Base-by-base conservation (phyloP, 2,888 invertebrate species). In the Calameuta filiformis region DNA sequence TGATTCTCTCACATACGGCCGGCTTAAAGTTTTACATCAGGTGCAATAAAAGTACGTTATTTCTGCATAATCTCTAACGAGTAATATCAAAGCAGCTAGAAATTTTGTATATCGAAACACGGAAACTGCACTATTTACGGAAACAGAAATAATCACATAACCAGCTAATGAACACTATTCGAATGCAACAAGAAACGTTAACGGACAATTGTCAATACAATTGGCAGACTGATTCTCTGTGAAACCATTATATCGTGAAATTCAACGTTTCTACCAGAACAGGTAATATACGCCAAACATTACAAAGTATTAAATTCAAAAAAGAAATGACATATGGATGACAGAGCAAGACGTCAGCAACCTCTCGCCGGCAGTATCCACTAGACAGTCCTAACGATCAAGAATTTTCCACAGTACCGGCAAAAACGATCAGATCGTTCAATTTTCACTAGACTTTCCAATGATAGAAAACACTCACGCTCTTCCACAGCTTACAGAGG, bases 331-430 rank as follows among this genome's bases (percentile, higher is more conserved):
- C 78, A 78, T 78, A 78, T 78, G 78, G 78, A 68, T 78, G 75
- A 76, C 56, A 78, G 71, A 76, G 76, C 78, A 76, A 68, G 78
- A 75, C 78, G 75, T 78, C 78, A 78, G 75, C 56, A 4, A 31
- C 30, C 75, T 69, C 35, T 75, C 56, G 71, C 77, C 77, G 77
- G 68, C 71, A 40, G 68, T 68, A 12, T 31, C 69, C 77, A 69
- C 69, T 69, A 69, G 74, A 77, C 69, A 35, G 37, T 34, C 35
- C 40, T 40, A 56, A 23, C 23, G 33, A 75, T 68, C 35, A 40
- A 75, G 37, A 77, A 77, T 77, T 73, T 77, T 73, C 30, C 68
- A 75, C 12, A 81, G 71, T 82, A 79, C 86, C 86, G 86, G 83
- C 84, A 76, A 79, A 83, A 81, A 69, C 33, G 68, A 77, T 75